phyloP scores from a whole-genome alignment of 2,113 vertebrate species.

The Hymenochirus boettgeri region DNA sequence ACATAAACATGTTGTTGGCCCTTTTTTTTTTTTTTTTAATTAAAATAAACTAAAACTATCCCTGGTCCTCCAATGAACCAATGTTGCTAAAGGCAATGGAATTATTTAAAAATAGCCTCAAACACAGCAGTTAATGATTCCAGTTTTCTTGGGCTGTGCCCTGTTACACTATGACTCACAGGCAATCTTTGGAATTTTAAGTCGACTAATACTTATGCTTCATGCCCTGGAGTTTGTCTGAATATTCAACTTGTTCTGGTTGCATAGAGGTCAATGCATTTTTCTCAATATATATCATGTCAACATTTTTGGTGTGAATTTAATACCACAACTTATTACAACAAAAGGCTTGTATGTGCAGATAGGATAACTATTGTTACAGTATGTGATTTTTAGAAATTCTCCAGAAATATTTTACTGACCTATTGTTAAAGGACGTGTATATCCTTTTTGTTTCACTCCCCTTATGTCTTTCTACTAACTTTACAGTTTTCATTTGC shows the following conservation, averaged over 20 bases:
- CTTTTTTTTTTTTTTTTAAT: too few species aligned
- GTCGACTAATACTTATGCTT: slow-evolving; percentile 21
- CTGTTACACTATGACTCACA: slow-evolving; percentile 16
- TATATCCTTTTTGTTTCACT: too few species aligned
- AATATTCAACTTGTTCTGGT: not conserved
- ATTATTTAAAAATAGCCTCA: slow-evolving; percentile 20
- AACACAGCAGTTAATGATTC: slow-evolving; percentile 15
- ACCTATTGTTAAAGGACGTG: too few species aligned
- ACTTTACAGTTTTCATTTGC: too few species aligned
- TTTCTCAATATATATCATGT: too few species aligned
- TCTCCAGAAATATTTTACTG: too few species aligned
- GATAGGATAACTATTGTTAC: too few species aligned
- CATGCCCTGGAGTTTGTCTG: slow-evolving; percentile 27
- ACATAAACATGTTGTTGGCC: slow-evolving; percentile 44
- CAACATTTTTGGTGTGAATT: too few species aligned
- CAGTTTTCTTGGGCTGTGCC: not conserved
- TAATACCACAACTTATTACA: too few species aligned
- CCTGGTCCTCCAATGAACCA: slow-evolving; percentile 34
- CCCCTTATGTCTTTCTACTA: too few species aligned
- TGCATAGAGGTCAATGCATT: slow-evolving; percentile 26
- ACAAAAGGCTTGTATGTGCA: too few species aligned
- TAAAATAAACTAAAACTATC: slow-evolving; percentile 24
- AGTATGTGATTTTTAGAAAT: too few species aligned
- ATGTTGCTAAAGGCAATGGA: slow-evolving; percentile 28
- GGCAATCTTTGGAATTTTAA: rapidly evolving